These are phyloP conservation scores for Equus przewalskii DNA, from an alignment of 2,113 vertebrate species.

Conservation along the genomic window DNA sequence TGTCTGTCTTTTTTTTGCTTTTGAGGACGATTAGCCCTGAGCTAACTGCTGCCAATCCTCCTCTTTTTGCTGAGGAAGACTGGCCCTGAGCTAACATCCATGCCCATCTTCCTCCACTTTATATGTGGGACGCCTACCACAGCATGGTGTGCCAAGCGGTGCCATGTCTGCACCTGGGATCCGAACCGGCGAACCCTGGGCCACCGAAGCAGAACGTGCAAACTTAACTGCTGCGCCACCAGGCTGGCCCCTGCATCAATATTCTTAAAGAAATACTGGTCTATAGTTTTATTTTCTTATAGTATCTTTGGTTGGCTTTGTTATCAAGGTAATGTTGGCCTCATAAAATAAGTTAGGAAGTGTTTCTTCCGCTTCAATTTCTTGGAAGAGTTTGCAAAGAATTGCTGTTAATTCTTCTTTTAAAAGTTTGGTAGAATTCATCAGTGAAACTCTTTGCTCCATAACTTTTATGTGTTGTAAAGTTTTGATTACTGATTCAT, in stretches of 20 bases:
- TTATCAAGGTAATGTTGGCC: neutral
- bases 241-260: neutral
- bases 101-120: no score
- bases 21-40: no score
- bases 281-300: neutral
- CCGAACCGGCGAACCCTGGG: no score
- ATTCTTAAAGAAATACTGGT: neutral
- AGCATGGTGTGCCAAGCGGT: no score
- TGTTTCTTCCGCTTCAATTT: neutral
- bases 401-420: neutral
- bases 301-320: neutral
- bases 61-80: no score
- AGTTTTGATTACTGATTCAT: neutral
- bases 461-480: neutral
- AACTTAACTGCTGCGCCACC: no score
- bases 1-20: neutral
- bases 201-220: no score
- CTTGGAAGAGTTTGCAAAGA: neutral
- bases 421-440: neutral
- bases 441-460: neutral
- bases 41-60: no score
- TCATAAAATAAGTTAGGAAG: neutral
- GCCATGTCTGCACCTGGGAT: no score
- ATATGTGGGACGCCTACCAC: no score
- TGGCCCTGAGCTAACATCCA: no score